Percentiles rank a stretch among this genome's conserved stretches.
These are phyloP conservation scores for Discoglossus pictus DNA, from an alignment of 2,797 vertebrate species.

Conservation along the genomic window DNA sequence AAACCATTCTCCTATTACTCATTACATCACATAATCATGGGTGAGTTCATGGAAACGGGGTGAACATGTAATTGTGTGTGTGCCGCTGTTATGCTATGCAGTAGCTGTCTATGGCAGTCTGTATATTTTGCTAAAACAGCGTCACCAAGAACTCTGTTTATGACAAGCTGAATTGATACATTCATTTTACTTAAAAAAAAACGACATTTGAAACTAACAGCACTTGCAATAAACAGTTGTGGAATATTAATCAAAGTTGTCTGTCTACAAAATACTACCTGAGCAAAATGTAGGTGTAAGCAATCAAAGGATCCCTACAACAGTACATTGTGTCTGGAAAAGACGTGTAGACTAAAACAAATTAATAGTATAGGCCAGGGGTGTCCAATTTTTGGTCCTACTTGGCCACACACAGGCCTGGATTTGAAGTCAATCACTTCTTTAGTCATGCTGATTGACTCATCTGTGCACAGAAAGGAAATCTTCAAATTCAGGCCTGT, in stretches of 20 bases:
- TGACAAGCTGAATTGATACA: constrained; percentile 12
- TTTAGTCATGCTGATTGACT: no score
- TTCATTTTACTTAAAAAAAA: background rate
- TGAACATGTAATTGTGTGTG: constrained; percentile 5
- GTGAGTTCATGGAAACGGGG: constrained; percentile 20
- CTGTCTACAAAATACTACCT: background rate
- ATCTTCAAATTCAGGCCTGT: no score
- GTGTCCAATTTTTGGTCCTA: no score
- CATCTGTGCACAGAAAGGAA: no score
- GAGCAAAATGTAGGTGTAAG: background rate
- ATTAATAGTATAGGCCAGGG: no score
- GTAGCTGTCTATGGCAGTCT: constrained; percentile 19
- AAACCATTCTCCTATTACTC: background rate
- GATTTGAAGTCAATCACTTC: no score
- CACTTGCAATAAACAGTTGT: background rate
- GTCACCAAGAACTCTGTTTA: constrained; percentile 11
- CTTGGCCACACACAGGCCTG: no score
- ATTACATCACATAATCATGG: constrained; percentile 27
- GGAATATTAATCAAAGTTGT: constrained; percentile 3
- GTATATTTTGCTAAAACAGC: constrained; percentile 26
- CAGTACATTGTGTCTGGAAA: no score
- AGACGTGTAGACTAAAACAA: no score
- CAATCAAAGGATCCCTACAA: no score
- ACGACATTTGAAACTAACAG: constrained; percentile 7
- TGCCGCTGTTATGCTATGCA: constrained; percentile 1